Evolutionary conservation across 2,888 invertebrate species (phyloP).

Genomic region (Megaustenia siamemsis): DNA sequence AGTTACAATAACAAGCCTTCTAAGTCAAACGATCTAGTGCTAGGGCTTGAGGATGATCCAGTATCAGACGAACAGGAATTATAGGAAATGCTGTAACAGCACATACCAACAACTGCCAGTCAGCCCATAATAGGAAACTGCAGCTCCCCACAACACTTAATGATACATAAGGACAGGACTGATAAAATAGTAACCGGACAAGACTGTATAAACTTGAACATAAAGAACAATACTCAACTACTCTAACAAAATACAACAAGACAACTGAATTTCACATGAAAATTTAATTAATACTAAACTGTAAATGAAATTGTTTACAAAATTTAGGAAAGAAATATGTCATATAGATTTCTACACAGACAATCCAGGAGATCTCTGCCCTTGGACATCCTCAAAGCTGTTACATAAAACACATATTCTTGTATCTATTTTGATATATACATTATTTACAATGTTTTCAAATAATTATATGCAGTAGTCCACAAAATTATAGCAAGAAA

Average conservation of each 20-base stretch:
- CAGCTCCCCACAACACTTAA: too few relatives aligned
- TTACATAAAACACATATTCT: not conserved
- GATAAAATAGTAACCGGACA: too few relatives aligned
- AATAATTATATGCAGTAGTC: not conserved
- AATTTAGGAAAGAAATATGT: not conserved
- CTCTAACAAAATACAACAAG: not conserved
- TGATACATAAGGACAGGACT: too few relatives aligned
- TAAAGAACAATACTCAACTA: not conserved
- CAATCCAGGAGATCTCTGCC: constrained; percentile 20
- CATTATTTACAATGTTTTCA: constrained; percentile 17
- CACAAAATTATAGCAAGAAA: not conserved
- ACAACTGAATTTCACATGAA: not conserved
- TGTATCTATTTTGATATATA: constrained; percentile 10
- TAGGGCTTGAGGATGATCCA: too few relatives aligned
- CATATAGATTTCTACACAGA: not conserved
- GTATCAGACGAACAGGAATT: too few relatives aligned
- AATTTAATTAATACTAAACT: not conserved
- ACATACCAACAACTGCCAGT: too few relatives aligned
- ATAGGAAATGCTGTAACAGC: too few relatives aligned
- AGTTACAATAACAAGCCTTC: too few relatives aligned
- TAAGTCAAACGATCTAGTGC: too few relatives aligned
- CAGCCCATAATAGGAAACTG: too few relatives aligned
- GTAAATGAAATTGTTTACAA: too few relatives aligned
- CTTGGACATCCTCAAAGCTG: constrained; percentile 4
- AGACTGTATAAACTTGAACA: too few relatives aligned